Base-by-base conservation (phyloP, 2,113 vertebrate genomes). In the Eleginops maclovinus region DNA sequence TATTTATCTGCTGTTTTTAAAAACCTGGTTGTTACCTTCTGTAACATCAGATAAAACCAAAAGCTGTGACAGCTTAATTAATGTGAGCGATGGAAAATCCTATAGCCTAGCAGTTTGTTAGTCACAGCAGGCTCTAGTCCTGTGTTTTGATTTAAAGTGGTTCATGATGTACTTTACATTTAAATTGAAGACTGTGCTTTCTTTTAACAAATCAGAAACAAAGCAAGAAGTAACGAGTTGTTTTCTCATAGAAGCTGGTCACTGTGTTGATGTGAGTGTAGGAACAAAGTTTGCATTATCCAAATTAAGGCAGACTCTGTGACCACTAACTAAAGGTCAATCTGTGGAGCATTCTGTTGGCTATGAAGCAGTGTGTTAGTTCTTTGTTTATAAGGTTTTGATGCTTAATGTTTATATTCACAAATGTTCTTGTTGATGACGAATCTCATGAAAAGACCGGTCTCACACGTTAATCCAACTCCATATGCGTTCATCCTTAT, bases 271-370 rank as follows among this genome's bases (percentile, higher is more conserved):
- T 12, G 36, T 41, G 44, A 50, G 4, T 28, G 24, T 26, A 55
- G 16, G 31, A n/a, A 46, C 26, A 15, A 7, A 56, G 61, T 83
- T 85, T 85, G 73, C 80, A 85, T 85, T 19, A 81, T 31, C 1
- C 61, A 82, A 86, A 79, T 74, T 4, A 73, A 58, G 41, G n/a
- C 28, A 9, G 77, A 28, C 6, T 51, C 16, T 54, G 5, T 8
- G 31, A n/a, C 55, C 28, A 15, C n/a, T 58, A 8, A 63, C 36
- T 40, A 19, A 40, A 83, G 9, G 70, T 43, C 3, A n/a, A 0
- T 11, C 47, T 47, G 3, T 22, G n/a, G 63, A 22, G 8, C 59
- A 5, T 16, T 26, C 13, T 16, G 40, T 16, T 13, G 21, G n/a
- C n/a, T 22, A 9, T 40, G 10, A 41, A 49, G 10, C 12, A 16